Conservation (phyloP, 2,113 vertebrate genomes). For the Leucopsar rothschildi region DNA sequence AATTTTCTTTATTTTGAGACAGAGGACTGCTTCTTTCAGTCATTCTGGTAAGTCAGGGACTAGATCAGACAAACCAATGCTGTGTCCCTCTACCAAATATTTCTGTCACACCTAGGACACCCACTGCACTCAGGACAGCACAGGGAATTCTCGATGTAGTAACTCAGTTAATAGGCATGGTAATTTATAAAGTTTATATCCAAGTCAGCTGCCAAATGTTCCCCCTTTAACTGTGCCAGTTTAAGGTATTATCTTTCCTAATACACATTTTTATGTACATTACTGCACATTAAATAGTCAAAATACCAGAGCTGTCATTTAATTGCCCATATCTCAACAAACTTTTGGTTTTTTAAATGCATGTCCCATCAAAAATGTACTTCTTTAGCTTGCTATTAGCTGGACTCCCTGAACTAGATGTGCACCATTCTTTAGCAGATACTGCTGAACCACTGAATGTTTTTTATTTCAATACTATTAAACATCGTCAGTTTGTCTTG, state of each 20-base stretch:
- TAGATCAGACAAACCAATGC: not conserved
- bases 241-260: not conserved
- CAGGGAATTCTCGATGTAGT: not conserved
- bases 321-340: not conserved
- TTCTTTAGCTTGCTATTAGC: not conserved
- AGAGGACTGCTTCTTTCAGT: not conserved
- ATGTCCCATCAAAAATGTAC: not conserved
- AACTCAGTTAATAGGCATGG: not conserved
- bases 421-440: not conserved
- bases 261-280: fast-evolving
- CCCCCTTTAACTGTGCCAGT: too few species aligned
- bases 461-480: not conserved
- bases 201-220: not conserved
- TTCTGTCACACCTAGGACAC: not conserved
- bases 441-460: not conserved
- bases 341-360: not conserved
- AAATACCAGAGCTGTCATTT: not conserved
- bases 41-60: not conserved
- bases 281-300: not conserved
- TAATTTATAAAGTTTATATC: not conserved
- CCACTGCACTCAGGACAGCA: not conserved
- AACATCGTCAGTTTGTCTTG: not conserved
- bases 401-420: not conserved
- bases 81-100: not conserved
- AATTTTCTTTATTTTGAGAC: not conserved